Evolutionary conservation across 2,113 vertebrate species (phyloP).

Genomic region (Dicrurus megarhynchus): DNA sequence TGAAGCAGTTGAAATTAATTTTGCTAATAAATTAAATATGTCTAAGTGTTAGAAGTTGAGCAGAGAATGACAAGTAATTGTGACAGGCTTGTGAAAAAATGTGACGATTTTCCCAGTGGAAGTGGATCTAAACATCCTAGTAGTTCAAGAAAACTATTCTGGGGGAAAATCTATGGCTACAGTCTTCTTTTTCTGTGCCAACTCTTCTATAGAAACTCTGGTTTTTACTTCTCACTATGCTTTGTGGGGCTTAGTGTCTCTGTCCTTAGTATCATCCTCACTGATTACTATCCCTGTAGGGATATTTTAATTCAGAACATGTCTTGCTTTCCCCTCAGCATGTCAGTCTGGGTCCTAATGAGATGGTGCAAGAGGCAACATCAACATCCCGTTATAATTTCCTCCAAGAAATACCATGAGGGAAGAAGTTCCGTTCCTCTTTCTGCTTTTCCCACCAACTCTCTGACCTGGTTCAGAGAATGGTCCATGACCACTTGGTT

Average conservation of each 20-base stretch:
- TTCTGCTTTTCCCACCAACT: neutral
- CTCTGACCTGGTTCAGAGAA: neutral
- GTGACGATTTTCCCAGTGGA: neutral
- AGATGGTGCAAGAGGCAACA: neutral
- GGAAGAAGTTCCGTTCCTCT: neutral
- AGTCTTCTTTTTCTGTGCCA: neutral
- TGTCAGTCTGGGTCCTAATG: neutral
- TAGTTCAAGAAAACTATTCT: neutral
- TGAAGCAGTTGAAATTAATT: neutral
- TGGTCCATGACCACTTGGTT: neutral
- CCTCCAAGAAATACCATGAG: neutral
- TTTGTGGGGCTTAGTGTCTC: neutral
- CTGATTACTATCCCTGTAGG: neutral
- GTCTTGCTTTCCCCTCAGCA: neutral
- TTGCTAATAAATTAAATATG: neutral
- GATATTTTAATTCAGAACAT: neutral
- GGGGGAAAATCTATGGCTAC: neutral
- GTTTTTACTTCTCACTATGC: neutral
- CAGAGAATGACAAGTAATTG: neutral
- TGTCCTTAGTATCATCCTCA: neutral
- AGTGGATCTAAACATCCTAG: neutral
- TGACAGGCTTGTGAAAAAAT: neutral
- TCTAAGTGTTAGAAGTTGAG: neutral
- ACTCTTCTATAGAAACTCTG: neutral
- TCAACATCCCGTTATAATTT: neutral